Conservation (phyloP, 2,113 vertebrate genomes). For the Vireo altiloquus region DNA sequence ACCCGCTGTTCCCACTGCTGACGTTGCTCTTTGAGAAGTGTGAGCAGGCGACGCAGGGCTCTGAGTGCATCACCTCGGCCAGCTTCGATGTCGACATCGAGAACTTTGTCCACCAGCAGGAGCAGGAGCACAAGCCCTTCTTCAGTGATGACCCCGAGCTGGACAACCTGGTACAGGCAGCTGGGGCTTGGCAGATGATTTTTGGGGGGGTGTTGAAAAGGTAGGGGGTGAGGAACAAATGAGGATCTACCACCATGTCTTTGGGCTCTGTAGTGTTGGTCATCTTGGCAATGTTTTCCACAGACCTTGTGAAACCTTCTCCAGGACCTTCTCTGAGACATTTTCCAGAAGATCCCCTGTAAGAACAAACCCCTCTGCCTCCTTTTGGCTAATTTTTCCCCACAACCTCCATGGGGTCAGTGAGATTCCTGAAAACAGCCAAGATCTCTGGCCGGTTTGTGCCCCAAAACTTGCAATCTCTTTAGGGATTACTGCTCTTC, state of each 20-base stretch:
- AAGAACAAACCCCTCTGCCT: neutral
- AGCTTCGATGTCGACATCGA: constrained; percentile 99
- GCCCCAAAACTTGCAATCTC: neutral
- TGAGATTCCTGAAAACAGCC: neutral
- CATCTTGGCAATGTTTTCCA: neutral
- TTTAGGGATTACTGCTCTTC: neutral
- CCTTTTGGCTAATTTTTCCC: neutral
- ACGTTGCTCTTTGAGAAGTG: constrained; percentile 97
- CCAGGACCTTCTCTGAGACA: neutral
- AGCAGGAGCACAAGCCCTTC: constrained; percentile 97
- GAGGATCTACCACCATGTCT: neutral
- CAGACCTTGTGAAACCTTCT: neutral
- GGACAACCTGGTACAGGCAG: constrained; percentile 90
- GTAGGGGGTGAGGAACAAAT: neutral
- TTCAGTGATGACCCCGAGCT: constrained; percentile 98
- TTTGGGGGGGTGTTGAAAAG: neutral
- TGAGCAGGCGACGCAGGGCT: constrained; percentile 97
- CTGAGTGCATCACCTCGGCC: constrained; percentile 98
- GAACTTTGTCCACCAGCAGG: constrained; percentile 98
- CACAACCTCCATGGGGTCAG: accelerated
- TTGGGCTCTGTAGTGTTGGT: neutral
- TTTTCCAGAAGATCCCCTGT: neutral
- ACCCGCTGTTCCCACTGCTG: constrained; percentile 94
- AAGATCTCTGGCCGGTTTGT: accelerated
- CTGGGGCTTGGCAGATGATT: neutral